A percentile compares a stretch with the other conserved stretches of the same genome.
phyloP scores from a whole-genome alignment of 2,113 vertebrate species.

The human region DNA sequence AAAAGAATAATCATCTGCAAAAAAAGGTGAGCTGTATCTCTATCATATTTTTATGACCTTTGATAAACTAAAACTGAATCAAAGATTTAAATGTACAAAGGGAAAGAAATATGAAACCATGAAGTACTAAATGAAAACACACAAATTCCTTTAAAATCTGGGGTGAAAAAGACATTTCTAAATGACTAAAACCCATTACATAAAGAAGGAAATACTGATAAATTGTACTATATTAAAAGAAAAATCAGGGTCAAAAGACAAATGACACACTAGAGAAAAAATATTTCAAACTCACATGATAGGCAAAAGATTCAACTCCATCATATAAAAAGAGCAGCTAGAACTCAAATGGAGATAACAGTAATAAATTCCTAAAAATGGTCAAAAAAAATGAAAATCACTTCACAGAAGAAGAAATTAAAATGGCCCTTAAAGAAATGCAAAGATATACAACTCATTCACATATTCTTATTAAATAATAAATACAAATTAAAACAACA shows the following conservation, averaged over 20 bases:
- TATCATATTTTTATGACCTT: not conserved
- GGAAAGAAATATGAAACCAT: not conserved
- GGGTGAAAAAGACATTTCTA: not conserved
- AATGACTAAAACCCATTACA: not conserved
- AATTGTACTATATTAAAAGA: not conserved
- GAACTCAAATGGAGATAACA: not conserved
- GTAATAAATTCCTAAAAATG: not conserved
- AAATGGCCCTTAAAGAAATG: not conserved
- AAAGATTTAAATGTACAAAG: not conserved
- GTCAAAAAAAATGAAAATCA: not conserved
- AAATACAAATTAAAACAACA: constrained; percentile 27
- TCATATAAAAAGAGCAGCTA: not conserved
- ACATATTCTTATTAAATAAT: not conserved
- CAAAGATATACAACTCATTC: not conserved
- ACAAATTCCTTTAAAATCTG: not conserved
- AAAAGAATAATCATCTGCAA: not conserved
- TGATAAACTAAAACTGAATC: not conserved
- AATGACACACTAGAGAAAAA: not conserved
- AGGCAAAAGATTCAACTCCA: not conserved
- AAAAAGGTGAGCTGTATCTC: not conserved
- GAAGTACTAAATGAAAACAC: not conserved
- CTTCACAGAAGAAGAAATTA: not conserved
- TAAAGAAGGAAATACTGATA: not conserved
- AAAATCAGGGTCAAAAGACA: not conserved
- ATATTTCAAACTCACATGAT: not conserved